phyloP scores from a whole-genome alignment of 1,140 invertebrate genomes.

The Drosophila funebris region DNA sequence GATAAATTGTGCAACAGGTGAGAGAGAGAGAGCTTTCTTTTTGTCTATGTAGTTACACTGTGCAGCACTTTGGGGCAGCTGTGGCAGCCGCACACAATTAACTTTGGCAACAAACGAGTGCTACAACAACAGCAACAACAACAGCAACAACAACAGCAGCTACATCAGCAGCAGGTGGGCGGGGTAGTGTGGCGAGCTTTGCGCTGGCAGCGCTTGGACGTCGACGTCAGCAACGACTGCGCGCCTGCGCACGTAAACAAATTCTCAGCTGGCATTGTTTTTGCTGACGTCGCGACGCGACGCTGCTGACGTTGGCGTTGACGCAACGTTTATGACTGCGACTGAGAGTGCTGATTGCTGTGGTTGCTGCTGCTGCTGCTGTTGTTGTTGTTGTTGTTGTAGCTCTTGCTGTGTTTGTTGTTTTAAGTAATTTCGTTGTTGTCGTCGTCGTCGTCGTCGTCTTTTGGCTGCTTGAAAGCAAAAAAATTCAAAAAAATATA shows the following conservation, averaged over 20 bases:
- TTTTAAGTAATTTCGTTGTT: constrained; percentile 62
- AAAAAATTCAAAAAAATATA: constrained; percentile 63
- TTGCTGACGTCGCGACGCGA: constrained; percentile 1
- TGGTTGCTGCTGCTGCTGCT: background rate
- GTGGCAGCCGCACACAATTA: constrained; percentile 72
- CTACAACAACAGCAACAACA: constrained; percentile 41
- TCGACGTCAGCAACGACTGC: constrained; percentile 34
- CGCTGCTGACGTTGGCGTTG: constrained; percentile 1
- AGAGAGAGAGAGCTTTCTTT: background rate
- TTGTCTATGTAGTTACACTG: constrained; percentile 35
- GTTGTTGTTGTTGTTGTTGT: constrained; percentile 24
- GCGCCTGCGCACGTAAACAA: constrained; percentile 72
- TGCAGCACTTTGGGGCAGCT: constrained; percentile 45
- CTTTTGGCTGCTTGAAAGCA: constrained; percentile 69
- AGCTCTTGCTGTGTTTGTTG: constrained; percentile 32
- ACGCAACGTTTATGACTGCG: constrained; percentile 14
- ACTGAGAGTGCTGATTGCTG: background rate
- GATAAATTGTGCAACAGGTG: background rate
- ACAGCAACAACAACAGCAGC: constrained; percentile 8
- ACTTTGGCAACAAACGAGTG: constrained; percentile 79
- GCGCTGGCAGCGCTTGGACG: constrained; percentile 13
- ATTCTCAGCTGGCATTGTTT: constrained; percentile 66
- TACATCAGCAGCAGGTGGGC: constrained; percentile 41
- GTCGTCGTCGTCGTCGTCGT: constrained; percentile 10
- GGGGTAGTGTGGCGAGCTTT: background rate